phyloP scores from a whole-genome alignment of 2,888 invertebrate species.

The Drosophila prostipennis region DNA sequence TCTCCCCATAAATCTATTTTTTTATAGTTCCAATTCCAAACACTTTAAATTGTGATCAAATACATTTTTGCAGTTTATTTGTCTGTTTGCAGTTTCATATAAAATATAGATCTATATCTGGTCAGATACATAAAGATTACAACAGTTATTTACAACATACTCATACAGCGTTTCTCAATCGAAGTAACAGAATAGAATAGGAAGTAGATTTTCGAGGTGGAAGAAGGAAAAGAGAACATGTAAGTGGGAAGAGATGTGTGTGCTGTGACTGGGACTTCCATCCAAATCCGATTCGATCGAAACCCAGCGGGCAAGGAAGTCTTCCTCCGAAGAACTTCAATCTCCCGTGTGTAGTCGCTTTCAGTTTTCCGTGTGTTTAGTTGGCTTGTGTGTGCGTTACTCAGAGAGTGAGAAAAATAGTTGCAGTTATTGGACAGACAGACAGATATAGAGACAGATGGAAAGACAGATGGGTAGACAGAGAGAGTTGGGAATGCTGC shows the following conservation, averaged over 20 bases:
- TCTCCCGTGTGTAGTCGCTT: constrained; percentile 58
- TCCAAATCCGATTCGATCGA: constrained; percentile 13
- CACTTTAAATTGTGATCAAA: constrained; percentile 66
- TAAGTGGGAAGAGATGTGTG: constrained; percentile 2
- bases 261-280: constrained; percentile 4
- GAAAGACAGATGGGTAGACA: constrained; percentile 14
- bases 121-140: constrained; percentile 57
- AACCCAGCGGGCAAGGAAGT: constrained; percentile 58
- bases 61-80: constrained; percentile 82
- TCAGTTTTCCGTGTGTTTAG: constrained; percentile 24
- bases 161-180: constrained; percentile 63
- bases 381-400: constrained; percentile 14
- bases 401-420: constrained; percentile 34
- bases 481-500: constrained; percentile 36
- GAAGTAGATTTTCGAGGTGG: constrained; percentile 1
- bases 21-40: too few species aligned
- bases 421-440: constrained; percentile 13
- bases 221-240: constrained; percentile 7
- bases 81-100: constrained; percentile 81
- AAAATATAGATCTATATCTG: constrained; percentile 60
- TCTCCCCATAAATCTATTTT: too few species aligned
- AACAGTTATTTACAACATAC: constrained; percentile 81
- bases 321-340: constrained; percentile 45
- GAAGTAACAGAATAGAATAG: constrained; percentile 39
- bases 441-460: constrained; percentile 19